These are phyloP conservation scores for Venturia canescens DNA, from an alignment of 1,140 invertebrate species.

Conservation along the genomic window DNA sequence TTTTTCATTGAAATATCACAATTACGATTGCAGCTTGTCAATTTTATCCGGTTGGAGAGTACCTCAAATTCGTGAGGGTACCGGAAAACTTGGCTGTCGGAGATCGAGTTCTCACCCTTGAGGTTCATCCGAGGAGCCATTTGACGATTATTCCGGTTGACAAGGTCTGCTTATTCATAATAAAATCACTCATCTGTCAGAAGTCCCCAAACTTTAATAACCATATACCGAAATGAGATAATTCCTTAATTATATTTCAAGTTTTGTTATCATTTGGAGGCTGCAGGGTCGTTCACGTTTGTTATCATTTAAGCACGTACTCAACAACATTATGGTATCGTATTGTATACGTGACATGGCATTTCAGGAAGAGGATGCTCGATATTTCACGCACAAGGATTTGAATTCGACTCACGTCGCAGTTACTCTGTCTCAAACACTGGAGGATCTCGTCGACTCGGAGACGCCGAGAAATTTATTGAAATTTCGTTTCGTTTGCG, in stretches of 20 bases:
- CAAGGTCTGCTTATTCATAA: slow-evolving; percentile 78
- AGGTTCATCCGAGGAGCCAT: slow-evolving; percentile 86
- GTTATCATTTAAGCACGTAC: too few species aligned
- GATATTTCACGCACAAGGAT: slow-evolving; percentile 84
- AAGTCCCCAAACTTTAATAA: too few species aligned
- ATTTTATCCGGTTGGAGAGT: slow-evolving; percentile 87
- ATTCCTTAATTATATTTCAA: neutral
- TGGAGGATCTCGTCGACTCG: slow-evolving; percentile 88
- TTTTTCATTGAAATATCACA: neutral
- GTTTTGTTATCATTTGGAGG: too few species aligned
- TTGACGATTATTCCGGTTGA: slow-evolving; percentile 84
- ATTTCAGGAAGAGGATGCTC: slow-evolving; percentile 81
- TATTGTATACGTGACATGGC: neutral
- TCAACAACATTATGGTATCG: too few species aligned
- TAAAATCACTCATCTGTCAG: too few species aligned
- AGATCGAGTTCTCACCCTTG: slow-evolving; percentile 83
- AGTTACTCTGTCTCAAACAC: slow-evolving; percentile 83
- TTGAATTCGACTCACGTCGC: slow-evolving; percentile 86
- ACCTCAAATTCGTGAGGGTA: slow-evolving; percentile 85
- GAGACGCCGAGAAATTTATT: slow-evolving; percentile 88
- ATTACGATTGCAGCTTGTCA: slow-evolving; percentile 83
- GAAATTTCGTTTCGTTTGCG: slow-evolving; percentile 86
- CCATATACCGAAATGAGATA: too few species aligned
- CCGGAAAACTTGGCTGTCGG: slow-evolving; percentile 84
- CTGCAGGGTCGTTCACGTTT: too few species aligned